Conservation (phyloP, 2,888 invertebrate species). For the Tetropium fuscum region DNA sequence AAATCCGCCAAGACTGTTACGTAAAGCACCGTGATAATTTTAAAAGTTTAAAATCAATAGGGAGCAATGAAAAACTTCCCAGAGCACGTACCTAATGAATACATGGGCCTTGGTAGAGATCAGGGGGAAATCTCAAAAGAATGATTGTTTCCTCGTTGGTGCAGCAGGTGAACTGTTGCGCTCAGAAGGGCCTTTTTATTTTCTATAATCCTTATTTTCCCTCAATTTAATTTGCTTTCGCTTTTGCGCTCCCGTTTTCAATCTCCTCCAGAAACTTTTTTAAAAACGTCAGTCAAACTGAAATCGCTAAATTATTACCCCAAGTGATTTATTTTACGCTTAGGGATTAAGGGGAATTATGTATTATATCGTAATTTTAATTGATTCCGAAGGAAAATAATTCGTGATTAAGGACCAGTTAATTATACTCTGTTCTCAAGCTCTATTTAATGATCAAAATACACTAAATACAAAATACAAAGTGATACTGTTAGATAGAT, state of each 20-base stretch:
- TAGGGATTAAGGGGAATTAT: not conserved
- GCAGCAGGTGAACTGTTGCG: slow-evolving; percentile 48
- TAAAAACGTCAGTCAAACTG: not conserved
- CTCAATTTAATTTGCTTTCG: slow-evolving; percentile 43
- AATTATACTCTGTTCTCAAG: too few species aligned
- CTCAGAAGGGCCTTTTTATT: slow-evolving; percentile 46
- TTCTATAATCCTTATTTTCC: slow-evolving; percentile 51
- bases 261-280: slow-evolving; percentile 21
- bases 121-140: slow-evolving; percentile 17
- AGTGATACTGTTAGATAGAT: too few species aligned
- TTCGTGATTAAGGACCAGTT: too few species aligned
- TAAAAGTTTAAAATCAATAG: slow-evolving; percentile 36
- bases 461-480: too few species aligned
- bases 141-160: slow-evolving; percentile 23
- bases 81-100: slow-evolving; percentile 45
- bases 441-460: too few species aligned
- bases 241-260: slow-evolving; percentile 23
- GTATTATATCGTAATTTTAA: not conserved
- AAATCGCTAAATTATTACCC: slow-evolving; percentile 5
- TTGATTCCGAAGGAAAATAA: too few species aligned
- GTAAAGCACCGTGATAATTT: too few species aligned
- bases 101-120: slow-evolving; percentile 37
- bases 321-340: slow-evolving; percentile 5
- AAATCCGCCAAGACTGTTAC: too few species aligned
- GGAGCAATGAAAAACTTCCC: slow-evolving; percentile 42